Evolutionary conservation across 2,797 vertebrate genomes (phyloP).

Genomic region (Chelonia mydas): DNA sequence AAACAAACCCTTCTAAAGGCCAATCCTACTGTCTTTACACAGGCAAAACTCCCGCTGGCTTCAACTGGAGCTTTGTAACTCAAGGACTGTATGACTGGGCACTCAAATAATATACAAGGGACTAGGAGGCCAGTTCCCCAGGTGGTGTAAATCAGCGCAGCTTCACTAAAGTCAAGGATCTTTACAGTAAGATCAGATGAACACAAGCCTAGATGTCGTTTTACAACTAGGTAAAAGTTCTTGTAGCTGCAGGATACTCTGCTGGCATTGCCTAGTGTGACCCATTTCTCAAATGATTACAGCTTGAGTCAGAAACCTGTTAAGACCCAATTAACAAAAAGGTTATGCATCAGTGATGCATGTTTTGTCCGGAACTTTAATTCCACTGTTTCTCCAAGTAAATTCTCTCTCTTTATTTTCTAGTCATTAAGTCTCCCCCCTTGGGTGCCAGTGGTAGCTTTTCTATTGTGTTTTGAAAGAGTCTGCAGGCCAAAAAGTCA

Average conservation of each 20-base stretch:
- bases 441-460: slow-evolving; percentile 79
- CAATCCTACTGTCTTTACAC: background rate
- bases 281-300: slow-evolving; percentile 82
- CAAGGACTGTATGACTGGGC: background rate
- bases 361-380: slow-evolving; percentile 84
- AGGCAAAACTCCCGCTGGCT: background rate
- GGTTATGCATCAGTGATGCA: slow-evolving; percentile 81
- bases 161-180: slow-evolving; percentile 1
- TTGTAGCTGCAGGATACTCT: slow-evolving; percentile 53
- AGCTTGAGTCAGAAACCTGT: slow-evolving; percentile 82
- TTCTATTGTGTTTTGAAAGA: slow-evolving; percentile 77
- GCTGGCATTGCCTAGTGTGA: slow-evolving; percentile 75
- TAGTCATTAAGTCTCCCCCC: slow-evolving; percentile 83
- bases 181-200: background rate
- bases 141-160: background rate
- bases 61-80: background rate
- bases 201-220: slow-evolving; percentile 38
- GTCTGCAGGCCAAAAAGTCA: slow-evolving; percentile 74
- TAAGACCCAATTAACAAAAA: slow-evolving; percentile 87
- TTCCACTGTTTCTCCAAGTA: slow-evolving; percentile 82
- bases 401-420: slow-evolving; percentile 83
- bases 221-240: slow-evolving; percentile 73
- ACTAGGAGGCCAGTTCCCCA: background rate
- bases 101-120: background rate
- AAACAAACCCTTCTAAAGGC: background rate